Evolutionary conservation across 2,888 invertebrate genomes (phyloP).

Genomic region (Melieria picta): DNA sequence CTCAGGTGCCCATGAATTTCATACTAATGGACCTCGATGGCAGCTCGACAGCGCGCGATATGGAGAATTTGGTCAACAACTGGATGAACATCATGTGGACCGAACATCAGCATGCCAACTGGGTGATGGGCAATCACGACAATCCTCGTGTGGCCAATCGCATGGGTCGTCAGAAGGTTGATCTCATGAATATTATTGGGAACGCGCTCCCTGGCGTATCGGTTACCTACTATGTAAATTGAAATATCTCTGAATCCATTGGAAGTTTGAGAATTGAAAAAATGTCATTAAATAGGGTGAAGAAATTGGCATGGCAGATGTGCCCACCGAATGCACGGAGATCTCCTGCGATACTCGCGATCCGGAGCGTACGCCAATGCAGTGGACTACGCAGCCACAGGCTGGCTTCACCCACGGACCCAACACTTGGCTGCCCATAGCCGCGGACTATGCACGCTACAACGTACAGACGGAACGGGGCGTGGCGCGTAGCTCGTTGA

Average conservation of each 20-base stretch:
- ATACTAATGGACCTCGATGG: slow-evolving; percentile 68
- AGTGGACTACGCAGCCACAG: slow-evolving; percentile 68
- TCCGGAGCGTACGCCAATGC: slow-evolving; percentile 72
- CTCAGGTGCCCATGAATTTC: slow-evolving; percentile 76
- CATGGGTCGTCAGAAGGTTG: slow-evolving; percentile 73
- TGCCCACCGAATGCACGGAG: slow-evolving; percentile 59
- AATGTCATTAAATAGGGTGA: slow-evolving; percentile 68
- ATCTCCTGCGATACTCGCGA: slow-evolving; percentile 66
- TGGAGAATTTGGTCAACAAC: slow-evolving; percentile 67
- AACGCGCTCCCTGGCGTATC: slow-evolving; percentile 80
- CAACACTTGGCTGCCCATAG: slow-evolving; percentile 75
- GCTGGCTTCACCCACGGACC: slow-evolving; percentile 72
- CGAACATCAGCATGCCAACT: slow-evolving; percentile 69
- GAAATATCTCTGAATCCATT: not conserved
- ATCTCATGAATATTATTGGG: slow-evolving; percentile 76
- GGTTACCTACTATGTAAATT: slow-evolving; percentile 77
- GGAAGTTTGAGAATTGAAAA: too few species aligned
- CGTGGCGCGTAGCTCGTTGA: slow-evolving; percentile 68
- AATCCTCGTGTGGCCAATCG: slow-evolving; percentile 71
- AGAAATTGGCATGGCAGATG: slow-evolving; percentile 74
- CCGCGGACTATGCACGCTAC: slow-evolving; percentile 70
- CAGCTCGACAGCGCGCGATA: slow-evolving; percentile 68
- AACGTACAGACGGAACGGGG: slow-evolving; percentile 71
- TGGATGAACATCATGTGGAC: slow-evolving; percentile 72
- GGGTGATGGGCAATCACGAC: slow-evolving; percentile 80